These are phyloP conservation scores for Drosophila flavopinicola DNA, from an alignment of 2,888 invertebrate species.

Conservation along the genomic window DNA sequence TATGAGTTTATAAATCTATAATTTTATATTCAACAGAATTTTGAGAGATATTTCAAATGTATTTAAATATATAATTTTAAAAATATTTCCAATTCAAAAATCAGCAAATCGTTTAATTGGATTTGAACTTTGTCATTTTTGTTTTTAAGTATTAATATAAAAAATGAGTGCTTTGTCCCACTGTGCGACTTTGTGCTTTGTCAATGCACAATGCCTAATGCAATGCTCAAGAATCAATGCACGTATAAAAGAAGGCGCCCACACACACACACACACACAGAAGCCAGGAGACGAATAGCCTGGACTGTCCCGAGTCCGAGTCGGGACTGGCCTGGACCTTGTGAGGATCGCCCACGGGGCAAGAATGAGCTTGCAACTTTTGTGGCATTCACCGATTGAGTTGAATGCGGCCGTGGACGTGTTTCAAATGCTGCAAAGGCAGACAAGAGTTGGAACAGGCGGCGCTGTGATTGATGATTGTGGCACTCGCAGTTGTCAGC, in stretches of 20 bases:
- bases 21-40: no score
- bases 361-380: slow-evolving; percentile 53
- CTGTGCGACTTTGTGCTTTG: slow-evolving; percentile 31
- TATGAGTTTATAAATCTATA: no score
- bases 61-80: no score
- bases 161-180: slow-evolving; percentile 3
- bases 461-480: slow-evolving; percentile 71
- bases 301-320: no score
- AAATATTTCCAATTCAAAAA: no score
- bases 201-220: slow-evolving; percentile 20
- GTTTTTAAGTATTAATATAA: no score
- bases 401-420: slow-evolving; percentile 23
- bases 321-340: slow-evolving; percentile 25
- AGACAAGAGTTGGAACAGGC: slow-evolving; percentile 46
- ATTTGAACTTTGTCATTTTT: no score
- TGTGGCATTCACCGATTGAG: slow-evolving; percentile 50
- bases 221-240: slow-evolving; percentile 47
- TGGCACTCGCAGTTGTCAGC: slow-evolving; percentile 57
- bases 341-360: slow-evolving; percentile 45
- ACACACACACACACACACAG: slow-evolving; percentile 18
- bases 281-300: slow-evolving; percentile 8
- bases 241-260: slow-evolving; percentile 49
- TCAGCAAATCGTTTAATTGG: no score
- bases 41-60: no score
- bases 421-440: slow-evolving; percentile 37